Evolutionary conservation across 2,113 vertebrate species (phyloP).

Genomic region (Tyto alba): DNA sequence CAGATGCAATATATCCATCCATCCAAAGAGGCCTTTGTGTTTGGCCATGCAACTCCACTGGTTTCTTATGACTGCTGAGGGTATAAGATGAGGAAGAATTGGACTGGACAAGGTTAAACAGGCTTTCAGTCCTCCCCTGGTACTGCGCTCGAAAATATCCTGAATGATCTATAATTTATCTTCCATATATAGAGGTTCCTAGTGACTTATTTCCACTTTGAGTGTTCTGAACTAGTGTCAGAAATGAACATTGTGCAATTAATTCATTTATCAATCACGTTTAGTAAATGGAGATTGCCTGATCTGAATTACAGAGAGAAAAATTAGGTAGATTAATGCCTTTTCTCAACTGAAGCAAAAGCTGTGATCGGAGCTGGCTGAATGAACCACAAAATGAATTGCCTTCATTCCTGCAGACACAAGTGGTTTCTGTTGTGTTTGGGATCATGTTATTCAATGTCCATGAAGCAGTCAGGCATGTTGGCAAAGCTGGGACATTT

Average conservation of each 20-base stretch:
- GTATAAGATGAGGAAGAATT: background rate
- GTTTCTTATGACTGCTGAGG: background rate
- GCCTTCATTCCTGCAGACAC: background rate
- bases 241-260: background rate
- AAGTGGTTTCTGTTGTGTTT: background rate
- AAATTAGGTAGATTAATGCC: conserved; percentile 27
- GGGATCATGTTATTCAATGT: background rate
- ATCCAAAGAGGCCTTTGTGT: background rate
- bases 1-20: background rate
- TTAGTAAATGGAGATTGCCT: conserved; percentile 2
- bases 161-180: background rate
- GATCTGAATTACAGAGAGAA: conserved; percentile 1
- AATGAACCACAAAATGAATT: background rate
- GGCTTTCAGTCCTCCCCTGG: background rate
- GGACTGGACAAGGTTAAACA: background rate
- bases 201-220: background rate
- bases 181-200: background rate
- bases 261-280: conserved; percentile 18
- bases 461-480: background rate
- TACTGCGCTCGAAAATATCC: background rate
- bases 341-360: conserved; percentile 10
- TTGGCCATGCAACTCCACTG: background rate
- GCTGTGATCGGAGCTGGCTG: background rate
- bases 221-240: background rate
- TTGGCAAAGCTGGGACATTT: conserved; percentile 1